Percentiles rank a stretch among this genome's conserved stretches.
These are phyloP conservation scores for Ischnura elegans DNA, from an alignment of 2,888 invertebrate genomes.

Conservation along the genomic window DNA sequence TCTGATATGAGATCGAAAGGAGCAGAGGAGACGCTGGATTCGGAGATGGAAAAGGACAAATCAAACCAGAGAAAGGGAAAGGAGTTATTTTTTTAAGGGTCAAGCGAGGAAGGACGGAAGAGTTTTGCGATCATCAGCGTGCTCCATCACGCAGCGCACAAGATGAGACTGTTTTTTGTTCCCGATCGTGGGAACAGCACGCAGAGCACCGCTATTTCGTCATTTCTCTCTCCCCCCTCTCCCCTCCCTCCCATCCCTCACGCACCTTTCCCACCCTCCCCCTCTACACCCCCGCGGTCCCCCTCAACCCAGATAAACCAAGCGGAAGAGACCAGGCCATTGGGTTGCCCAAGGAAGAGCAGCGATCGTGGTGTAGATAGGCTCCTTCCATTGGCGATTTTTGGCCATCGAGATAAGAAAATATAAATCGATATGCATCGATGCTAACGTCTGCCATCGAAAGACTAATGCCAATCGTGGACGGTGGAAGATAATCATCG, in stretches of 20 bases:
- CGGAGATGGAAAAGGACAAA: neutral
- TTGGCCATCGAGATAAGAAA: too few relatives aligned
- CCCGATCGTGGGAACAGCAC: conserved; percentile 24
- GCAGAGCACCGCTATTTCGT: conserved; percentile 41
- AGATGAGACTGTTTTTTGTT: neutral
- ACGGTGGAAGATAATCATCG: too few relatives aligned
- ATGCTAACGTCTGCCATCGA: too few relatives aligned
- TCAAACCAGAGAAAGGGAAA: neutral
- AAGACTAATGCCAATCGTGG: too few relatives aligned
- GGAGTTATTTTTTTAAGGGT: neutral
- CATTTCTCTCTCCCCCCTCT: neutral
- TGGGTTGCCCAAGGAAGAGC: neutral
- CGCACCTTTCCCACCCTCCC: neutral
- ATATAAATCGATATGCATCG: too few relatives aligned
- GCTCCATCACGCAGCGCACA: conserved; percentile 25
- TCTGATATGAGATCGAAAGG: too few relatives aligned
- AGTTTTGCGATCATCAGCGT: neutral
- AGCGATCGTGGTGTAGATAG: neutral
- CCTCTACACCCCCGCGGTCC: neutral
- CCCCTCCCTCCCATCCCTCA: neutral
- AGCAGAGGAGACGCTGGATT: neutral
- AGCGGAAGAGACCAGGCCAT: neutral
- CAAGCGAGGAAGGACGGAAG: conserved; percentile 9
- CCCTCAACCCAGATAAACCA: neutral
- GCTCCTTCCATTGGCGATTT: too few relatives aligned